Base-by-base conservation (phyloP, 2,113 vertebrate species). In the Phycodurus eques region DNA sequence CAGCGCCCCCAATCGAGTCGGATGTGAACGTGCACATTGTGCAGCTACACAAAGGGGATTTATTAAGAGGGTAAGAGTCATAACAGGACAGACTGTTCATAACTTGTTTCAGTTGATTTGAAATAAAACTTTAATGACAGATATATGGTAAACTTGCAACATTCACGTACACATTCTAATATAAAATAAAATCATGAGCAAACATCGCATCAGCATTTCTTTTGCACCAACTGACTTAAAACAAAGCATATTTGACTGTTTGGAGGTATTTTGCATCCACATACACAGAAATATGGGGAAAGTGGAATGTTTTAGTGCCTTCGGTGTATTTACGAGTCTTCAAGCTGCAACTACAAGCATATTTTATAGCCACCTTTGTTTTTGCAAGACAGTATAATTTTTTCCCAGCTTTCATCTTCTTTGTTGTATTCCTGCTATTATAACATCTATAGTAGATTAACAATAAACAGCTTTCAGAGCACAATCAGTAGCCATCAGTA, bases 101-200 rank as follows among this genome's bases (percentile, higher is more conserved):
- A 44, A 43, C 11, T 46, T 27, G 13, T 39, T 35, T 65, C 42
- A 66, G 8, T 66, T 66, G 22, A 31, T 47, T 85, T 89, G 31
- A 90, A 91, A 86, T 84, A 74, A 86, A 87, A 89, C 78, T 94
- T 94, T 94, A 94, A 93, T 93, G 90, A 87, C 80, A 73, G 88
- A 84, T 92, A 90, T 89, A 93, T 88, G 82, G 77, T 76, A 89
- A 92, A 85, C 80, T 83, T 88, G 88, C 84, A 89, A 90, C 84
- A 83, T 87, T 84, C 89, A 92, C 89, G 80, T 88, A 73, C 80
- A 91, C 88, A 91, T 89, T 88, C 84, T 93, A 92, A 90, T 84
- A 91, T 86, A 85, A 89, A 88, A 88, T 85, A 87, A 89, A 87
- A 89, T 80, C 81, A 90, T 88, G 82, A 90, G 86, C 84, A 85